Conservation (phyloP, 1,140 invertebrate genomes). For the Sipha flava region DNA sequence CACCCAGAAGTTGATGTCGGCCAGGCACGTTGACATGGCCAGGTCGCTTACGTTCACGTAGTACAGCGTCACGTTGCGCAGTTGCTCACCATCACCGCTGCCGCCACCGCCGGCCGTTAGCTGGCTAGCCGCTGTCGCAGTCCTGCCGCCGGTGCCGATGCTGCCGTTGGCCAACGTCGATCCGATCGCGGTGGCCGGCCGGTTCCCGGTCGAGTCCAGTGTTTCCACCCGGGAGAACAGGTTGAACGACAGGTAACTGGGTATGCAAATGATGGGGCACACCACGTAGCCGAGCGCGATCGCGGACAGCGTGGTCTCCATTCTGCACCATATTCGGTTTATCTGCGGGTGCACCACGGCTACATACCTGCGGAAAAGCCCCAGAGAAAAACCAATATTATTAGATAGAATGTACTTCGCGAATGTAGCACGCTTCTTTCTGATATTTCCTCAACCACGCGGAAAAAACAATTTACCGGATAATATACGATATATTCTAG, state of each 20-base stretch:
- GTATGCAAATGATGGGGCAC: constrained; percentile 75
- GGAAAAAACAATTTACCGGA: too few relatives aligned
- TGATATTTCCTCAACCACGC: too few relatives aligned
- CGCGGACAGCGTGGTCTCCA: constrained; percentile 59
- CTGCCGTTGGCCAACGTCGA: constrained; percentile 38
- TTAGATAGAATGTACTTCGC: constrained; percentile 63
- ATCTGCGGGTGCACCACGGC: constrained; percentile 72
- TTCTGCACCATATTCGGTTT: constrained; percentile 68
- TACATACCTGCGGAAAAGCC: constrained; percentile 86
- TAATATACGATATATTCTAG: too few relatives aligned
- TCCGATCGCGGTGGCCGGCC: neutral
- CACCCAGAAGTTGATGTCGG: constrained; percentile 69
- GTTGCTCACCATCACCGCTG: neutral
- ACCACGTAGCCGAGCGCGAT: constrained; percentile 71
- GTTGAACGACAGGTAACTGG: constrained; percentile 62
- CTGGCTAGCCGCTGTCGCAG: constrained; percentile 39
- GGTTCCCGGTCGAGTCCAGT: constrained; percentile 41
- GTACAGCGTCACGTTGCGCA: constrained; percentile 48
- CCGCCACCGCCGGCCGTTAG: neutral
- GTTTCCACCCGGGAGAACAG: constrained; percentile 42
- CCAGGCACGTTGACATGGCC: constrained; percentile 46
- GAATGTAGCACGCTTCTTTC: too few relatives aligned
- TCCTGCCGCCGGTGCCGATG: constrained; percentile 44
- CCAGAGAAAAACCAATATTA: constrained; percentile 66
- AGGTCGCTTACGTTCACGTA: constrained; percentile 49